Evolutionary conservation across 2,888 invertebrate genomes (phyloP).

Genomic region (Drosophila heteroneura): DNA sequence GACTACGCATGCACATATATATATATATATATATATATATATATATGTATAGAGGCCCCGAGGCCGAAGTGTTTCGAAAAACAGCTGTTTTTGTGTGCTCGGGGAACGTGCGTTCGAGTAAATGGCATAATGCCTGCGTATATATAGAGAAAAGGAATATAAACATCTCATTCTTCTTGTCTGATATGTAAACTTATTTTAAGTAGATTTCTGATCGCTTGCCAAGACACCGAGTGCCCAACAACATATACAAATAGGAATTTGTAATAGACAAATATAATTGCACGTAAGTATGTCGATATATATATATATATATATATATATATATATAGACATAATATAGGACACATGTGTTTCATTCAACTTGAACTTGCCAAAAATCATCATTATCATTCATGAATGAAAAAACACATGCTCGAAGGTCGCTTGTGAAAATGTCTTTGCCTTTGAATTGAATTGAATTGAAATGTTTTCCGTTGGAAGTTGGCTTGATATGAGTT

Average conservation of each 20-base stretch:
- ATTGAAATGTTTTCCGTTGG: slow-evolving; percentile 50
- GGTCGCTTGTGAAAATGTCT: slow-evolving; percentile 37
- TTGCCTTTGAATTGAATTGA: slow-evolving; percentile 27
- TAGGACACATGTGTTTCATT: slow-evolving; percentile 59
- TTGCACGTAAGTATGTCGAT: slow-evolving; percentile 1
- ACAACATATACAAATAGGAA: slow-evolving; percentile 24
- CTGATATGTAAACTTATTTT: slow-evolving; percentile 49
- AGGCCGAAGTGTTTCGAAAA: slow-evolving; percentile 43
- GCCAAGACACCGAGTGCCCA: slow-evolving; percentile 55
- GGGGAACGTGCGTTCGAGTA: slow-evolving; percentile 18
- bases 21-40: not conserved
- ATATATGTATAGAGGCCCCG: slow-evolving; percentile 13
- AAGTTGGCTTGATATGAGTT: slow-evolving; percentile 60
- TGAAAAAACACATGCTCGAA: slow-evolving; percentile 51
- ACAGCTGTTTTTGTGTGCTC: slow-evolving; percentile 62
- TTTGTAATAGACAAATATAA: slow-evolving; percentile 64
- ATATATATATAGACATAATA: slow-evolving; percentile 1
- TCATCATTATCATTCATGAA: slow-evolving; percentile 61
- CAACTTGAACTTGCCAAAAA: slow-evolving; percentile 77
- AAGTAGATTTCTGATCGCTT: slow-evolving; percentile 43
- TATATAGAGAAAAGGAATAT: slow-evolving; percentile 39
- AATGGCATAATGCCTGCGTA: slow-evolving; percentile 32
- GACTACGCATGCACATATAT: slow-evolving; percentile 2
- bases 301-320: slow-evolving; percentile 7
- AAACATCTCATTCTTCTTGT: slow-evolving; percentile 49